Evolutionary conservation across 2,113 vertebrate species (phyloP), one percentile per base, ranked within the genome.

Genomic region (Apteryx owenii): DNA sequence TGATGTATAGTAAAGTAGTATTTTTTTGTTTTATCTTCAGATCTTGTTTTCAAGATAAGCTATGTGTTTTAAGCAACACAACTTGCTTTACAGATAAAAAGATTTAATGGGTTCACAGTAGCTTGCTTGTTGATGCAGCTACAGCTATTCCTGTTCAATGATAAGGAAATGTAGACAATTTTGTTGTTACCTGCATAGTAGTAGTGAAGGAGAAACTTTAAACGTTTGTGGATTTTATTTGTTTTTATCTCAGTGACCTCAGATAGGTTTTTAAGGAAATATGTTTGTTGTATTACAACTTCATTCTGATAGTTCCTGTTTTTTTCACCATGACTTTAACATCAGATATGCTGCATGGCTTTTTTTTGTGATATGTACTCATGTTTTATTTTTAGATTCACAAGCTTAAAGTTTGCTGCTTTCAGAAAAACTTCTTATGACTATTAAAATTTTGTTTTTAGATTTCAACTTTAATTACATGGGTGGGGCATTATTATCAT

Each of bases 1-100:
- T 98, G 98, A 98, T 96, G 95, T 96, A 97, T 95, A 98, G 96
- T 94, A 98, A 98, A 98, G 96, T 98, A 98, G 90, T 86, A 93
- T 94, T 98, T 98, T 97, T 33, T 29, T 58, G 54, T 58, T 60
- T 66, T 96, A 89, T 94, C 72, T 96, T 97, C 89, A 97, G 95
- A 96, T 89, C 44, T 77, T 93, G 84, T 91, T 96, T 96, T 96
- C 94, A 96, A 93, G 88, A 51, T 80, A 92, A 77, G 86, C 83
- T 62, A 71, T 42, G 48, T 93, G 29, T 88, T 86, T 76, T 95
- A 58, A 94, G 96, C 87, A 97, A 60, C 75, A 60, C 75, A 94
- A 54, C 62, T 87, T 89, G 21, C 90, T 78, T 96, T 31, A 85
- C 95, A 97, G 96, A 68, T 96, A 23, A 88, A 78, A 94, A 64